Percentiles rank a stretch among this genome's conserved stretches.
Evolutionary conservation across 2,888 invertebrate species (phyloP).

Genomic region (Xestia sexstrigata): DNA sequence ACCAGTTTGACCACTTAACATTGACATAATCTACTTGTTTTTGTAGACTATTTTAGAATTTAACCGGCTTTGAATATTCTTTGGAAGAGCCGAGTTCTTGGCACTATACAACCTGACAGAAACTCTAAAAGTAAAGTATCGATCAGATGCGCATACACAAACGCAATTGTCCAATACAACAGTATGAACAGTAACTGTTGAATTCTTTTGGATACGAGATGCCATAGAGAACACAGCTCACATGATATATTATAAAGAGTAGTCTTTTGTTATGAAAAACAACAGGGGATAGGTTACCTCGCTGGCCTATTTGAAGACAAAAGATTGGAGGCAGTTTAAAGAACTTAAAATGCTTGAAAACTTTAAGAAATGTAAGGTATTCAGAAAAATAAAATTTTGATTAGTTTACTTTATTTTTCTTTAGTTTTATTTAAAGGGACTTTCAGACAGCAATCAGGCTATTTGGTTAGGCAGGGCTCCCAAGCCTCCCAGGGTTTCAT

Average conservation of each 20-base stretch:
- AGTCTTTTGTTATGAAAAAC: slow-evolving; percentile 36
- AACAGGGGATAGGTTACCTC: slow-evolving; percentile 17
- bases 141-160: neutral
- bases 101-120: neutral
- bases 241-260: neutral
- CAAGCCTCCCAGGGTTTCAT: neutral
- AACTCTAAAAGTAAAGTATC: neutral
- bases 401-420: neutral
- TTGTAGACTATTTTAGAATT: neutral
- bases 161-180: neutral
- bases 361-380: neutral
- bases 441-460: neutral
- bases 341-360: neutral
- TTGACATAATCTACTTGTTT: slow-evolving; percentile 46
- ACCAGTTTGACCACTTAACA: slow-evolving; percentile 49
- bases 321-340: slow-evolving; percentile 1
- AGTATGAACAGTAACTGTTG: too few relatives aligned
- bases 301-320: slow-evolving; percentile 29
- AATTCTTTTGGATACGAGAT: neutral
- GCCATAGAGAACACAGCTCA: neutral
- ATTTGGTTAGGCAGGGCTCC: neutral
- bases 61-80: slow-evolving; percentile 7
- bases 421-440: neutral
- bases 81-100: neutral
- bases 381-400: neutral